These are phyloP conservation scores for Emydocephalus ijimae DNA, from an alignment of 2,113 vertebrate species.

Conservation along the genomic window DNA sequence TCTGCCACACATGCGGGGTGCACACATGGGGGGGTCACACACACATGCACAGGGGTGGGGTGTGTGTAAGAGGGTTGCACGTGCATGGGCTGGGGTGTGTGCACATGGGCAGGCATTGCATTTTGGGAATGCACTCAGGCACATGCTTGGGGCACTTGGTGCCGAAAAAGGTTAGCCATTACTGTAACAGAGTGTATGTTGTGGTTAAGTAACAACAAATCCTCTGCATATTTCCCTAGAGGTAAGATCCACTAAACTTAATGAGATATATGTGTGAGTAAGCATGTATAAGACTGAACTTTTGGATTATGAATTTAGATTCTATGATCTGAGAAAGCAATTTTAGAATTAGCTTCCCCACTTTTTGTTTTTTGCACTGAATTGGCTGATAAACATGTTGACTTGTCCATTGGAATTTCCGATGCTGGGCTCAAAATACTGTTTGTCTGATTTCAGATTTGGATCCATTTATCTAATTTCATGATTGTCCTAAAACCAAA, in stretches of 20 bases:
- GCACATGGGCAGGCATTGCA: too few relatives aligned
- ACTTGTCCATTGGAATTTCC: slow-evolving; percentile 10
- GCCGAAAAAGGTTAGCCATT: too few relatives aligned
- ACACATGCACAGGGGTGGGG: too few relatives aligned
- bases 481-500: slow-evolving; percentile 1
- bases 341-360: background rate
- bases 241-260: background rate
- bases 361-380: background rate
- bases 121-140: too few relatives aligned
- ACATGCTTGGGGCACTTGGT: too few relatives aligned
- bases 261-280: background rate
- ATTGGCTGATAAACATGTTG: background rate
- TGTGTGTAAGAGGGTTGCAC: too few relatives aligned
- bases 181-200: background rate
- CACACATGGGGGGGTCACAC: too few relatives aligned
- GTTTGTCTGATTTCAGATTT: slow-evolving; percentile 13
- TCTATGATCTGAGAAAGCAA: background rate
- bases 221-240: background rate
- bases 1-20: too few relatives aligned
- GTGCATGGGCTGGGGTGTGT: too few relatives aligned
- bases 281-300: background rate
- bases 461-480: slow-evolving; percentile 17
- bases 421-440: background rate
- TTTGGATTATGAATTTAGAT: background rate
- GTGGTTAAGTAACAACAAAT: slow-evolving; percentile 2